These are phyloP conservation scores for Caerostris darwini DNA, from an alignment of 1,140 invertebrate genomes.

Conservation along the genomic window DNA sequence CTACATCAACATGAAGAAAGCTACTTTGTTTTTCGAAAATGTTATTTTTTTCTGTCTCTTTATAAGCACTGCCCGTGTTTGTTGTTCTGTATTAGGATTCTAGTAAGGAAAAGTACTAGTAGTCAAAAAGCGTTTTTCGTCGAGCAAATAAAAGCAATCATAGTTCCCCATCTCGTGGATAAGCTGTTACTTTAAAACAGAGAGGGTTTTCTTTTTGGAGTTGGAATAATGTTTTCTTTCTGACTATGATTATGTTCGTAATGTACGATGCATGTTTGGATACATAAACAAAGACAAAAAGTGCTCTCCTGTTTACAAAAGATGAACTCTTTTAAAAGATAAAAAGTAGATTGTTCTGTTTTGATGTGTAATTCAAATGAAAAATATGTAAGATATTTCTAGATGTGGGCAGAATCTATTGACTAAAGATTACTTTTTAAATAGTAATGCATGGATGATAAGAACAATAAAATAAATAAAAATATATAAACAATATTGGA, in stretches of 20 bases:
- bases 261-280: neutral
- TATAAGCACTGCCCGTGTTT: neutral
- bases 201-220: neutral
- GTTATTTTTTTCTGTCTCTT: neutral
- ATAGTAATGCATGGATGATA: too few relatives aligned
- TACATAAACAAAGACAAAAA: conserved; percentile 19
- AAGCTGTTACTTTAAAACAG: conserved; percentile 27
- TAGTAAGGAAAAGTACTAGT: neutral
- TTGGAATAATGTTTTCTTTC: conserved; percentile 1
- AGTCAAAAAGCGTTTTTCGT: conserved; percentile 37
- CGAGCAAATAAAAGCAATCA: conserved; percentile 40
- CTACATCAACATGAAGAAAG: neutral
- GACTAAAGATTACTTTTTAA: too few relatives aligned
- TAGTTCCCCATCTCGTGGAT: conserved; percentile 39
- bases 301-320: conserved; percentile 7
- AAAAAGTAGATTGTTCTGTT: neutral
- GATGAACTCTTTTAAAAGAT: neutral
- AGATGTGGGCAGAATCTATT: too few relatives aligned
- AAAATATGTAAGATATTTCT: too few relatives aligned
- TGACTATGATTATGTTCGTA: conserved; percentile 39
- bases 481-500: too few relatives aligned
- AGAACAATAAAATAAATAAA: too few relatives aligned
- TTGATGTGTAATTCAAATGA: neutral
- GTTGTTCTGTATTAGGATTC: neutral
- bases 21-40: neutral